phyloP scores from a whole-genome alignment of 1,140 invertebrate genomes.

The Maniola jurtina region DNA sequence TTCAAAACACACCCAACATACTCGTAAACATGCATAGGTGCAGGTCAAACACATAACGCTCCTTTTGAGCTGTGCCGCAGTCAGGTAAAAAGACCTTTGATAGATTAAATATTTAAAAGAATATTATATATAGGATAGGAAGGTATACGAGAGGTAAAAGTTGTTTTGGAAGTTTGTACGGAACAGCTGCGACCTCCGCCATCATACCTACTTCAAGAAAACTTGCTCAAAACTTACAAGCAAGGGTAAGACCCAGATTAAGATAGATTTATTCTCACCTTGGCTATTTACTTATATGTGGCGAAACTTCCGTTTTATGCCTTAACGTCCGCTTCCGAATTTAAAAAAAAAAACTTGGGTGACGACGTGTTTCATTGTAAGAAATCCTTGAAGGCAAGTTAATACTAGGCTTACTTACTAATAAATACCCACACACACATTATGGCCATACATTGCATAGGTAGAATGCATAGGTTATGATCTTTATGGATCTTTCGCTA shows the following conservation, averaged over 20 bases:
- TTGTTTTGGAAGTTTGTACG: slow-evolving; percentile 11
- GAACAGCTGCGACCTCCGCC: slow-evolving; percentile 23
- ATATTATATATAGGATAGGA: background rate
- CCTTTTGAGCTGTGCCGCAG: too few relatives aligned
- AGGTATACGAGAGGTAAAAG: background rate
- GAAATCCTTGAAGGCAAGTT: slow-evolving; percentile 8
- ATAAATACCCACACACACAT: background rate
- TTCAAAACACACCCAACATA: too few relatives aligned
- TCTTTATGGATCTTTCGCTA: too few relatives aligned
- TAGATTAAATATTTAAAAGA: too few relatives aligned
- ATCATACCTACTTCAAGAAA: slow-evolving; percentile 20
- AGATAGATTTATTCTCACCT: slow-evolving; percentile 29
- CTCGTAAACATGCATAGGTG: too few relatives aligned
- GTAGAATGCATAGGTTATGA: too few relatives aligned
- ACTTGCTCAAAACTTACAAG: slow-evolving; percentile 25
- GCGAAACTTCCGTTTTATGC: slow-evolving; percentile 27
- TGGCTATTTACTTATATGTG: slow-evolving; percentile 26
- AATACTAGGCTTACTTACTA: background rate
- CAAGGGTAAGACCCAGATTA: slow-evolving; percentile 24
- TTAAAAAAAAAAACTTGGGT: slow-evolving; percentile 14
- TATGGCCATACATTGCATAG: too few relatives aligned
- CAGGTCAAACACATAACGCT: too few relatives aligned
- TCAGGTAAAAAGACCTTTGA: too few relatives aligned
- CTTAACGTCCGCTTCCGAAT: slow-evolving; percentile 31
- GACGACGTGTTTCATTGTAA: background rate